Evolutionary conservation across 2,888 invertebrate species (phyloP).

Genomic region (Megalurothrips usitatus): DNA sequence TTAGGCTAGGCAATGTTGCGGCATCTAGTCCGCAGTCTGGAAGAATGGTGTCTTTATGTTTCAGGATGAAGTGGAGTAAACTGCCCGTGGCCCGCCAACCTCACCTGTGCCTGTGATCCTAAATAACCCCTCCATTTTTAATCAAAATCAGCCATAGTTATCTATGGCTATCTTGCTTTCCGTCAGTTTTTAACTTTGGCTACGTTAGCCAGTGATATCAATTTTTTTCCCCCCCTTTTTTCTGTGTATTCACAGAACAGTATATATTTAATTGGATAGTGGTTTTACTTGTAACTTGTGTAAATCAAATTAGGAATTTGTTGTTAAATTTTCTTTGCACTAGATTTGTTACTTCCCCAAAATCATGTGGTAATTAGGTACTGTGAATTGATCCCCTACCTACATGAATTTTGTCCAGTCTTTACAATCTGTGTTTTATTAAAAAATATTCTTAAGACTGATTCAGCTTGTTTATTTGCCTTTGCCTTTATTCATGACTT

Average conservation of each 20-base stretch:
- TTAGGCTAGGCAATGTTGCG: neutral
- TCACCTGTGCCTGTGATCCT: slow-evolving; percentile 19
- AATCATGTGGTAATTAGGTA: neutral
- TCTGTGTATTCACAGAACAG: no score
- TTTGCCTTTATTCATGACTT: neutral
- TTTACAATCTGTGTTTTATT: slow-evolving; percentile 21
- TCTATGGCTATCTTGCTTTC: no score
- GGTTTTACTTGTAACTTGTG: neutral
- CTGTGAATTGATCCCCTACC: neutral
- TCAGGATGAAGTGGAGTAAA: neutral
- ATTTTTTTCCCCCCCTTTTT: neutral
- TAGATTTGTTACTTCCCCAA: neutral
- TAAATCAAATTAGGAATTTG: neutral
- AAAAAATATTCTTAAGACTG: neutral
- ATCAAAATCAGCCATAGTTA: neutral
- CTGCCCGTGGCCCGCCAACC: neutral
- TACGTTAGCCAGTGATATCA: neutral
- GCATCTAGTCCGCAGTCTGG: slow-evolving; percentile 10
- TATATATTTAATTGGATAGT: no score
- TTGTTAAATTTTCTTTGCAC: neutral
- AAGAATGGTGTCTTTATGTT: slow-evolving; percentile 23
- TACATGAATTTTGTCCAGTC: neutral
- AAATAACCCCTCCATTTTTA: neutral
- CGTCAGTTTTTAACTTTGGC: neutral
- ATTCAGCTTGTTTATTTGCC: neutral